These are phyloP conservation scores for Scomber colias DNA, from an alignment of 2,113 vertebrate genomes.

Conservation along the genomic window DNA sequence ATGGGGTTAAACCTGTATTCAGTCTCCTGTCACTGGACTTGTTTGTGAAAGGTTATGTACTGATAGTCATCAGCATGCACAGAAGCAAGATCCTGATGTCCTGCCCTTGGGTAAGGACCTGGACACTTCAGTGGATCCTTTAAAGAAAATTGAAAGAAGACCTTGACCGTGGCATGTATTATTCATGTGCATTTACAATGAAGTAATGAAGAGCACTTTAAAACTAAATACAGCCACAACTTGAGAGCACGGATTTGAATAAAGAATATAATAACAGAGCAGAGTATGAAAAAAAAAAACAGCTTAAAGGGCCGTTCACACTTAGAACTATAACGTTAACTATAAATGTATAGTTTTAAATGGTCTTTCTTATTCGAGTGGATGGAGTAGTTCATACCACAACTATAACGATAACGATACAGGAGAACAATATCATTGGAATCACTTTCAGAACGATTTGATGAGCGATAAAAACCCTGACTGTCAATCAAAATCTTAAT, in stretches of 20 bases:
- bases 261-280: background rate
- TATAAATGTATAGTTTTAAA: too few species aligned
- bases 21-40: slow-evolving; percentile 17
- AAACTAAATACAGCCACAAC: background rate
- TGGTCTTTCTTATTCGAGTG: too few species aligned
- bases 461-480: too few species aligned
- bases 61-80: slow-evolving; percentile 60
- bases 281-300: background rate
- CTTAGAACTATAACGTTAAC: too few species aligned
- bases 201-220: slow-evolving; percentile 24
- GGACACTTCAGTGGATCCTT: slow-evolving; percentile 40
- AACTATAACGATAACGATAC: too few species aligned
- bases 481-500: too few species aligned
- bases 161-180: slow-evolving; percentile 60
- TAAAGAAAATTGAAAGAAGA: slow-evolving; percentile 60
- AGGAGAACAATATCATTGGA: too few species aligned
- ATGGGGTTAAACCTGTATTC: background rate
- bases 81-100: slow-evolving; percentile 17
- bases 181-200: slow-evolving; percentile 55
- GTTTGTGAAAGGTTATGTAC: slow-evolving; percentile 29
- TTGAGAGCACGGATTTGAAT: background rate
- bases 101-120: slow-evolving; percentile 51
- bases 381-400: too few species aligned
- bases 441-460: too few species aligned
- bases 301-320: too few species aligned